A percentile compares a stretch with the other conserved stretches of the same genome.
phyloP scores from a whole-genome alignment of 2,797 vertebrate genomes.

The Crax fasciolata region DNA sequence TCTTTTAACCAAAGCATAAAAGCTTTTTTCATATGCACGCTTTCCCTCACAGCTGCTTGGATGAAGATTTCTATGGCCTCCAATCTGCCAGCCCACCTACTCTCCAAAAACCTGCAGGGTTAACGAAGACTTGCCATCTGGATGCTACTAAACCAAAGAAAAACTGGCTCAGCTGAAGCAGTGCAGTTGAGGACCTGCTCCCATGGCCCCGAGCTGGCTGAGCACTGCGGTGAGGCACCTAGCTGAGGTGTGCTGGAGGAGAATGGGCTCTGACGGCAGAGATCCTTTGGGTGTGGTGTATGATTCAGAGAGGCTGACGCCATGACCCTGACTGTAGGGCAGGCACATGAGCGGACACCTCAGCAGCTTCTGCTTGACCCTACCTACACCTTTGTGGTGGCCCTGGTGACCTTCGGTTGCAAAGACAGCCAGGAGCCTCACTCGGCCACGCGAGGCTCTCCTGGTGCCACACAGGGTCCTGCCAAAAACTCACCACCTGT shows the following conservation, averaged over 20 bases:
- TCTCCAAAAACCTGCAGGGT: background rate
- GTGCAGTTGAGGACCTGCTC: background rate
- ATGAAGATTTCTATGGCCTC: background rate
- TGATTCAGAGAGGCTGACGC: background rate
- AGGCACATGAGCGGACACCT: background rate
- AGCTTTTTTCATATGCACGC: background rate
- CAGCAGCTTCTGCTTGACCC: background rate
- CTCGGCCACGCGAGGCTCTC: background rate
- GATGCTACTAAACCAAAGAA: rapidly evolving
- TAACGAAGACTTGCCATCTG: background rate
- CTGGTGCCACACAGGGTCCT: background rate
- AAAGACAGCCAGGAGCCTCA: background rate
- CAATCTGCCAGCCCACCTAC: background rate
- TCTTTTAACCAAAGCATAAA: conserved; percentile 9
- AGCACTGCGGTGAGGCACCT: background rate
- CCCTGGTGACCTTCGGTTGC: background rate
- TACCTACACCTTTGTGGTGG: background rate
- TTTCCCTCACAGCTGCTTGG: conserved; percentile 25
- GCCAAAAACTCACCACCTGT: background rate
- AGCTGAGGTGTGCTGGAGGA: background rate
- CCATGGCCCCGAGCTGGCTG: background rate
- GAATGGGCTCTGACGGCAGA: background rate
- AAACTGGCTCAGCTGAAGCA: background rate
- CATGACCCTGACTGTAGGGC: background rate
- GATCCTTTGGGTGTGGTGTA: background rate